Percentiles rank a stretch among this genome's conserved stretches.
Conservation (phyloP, 2,797 vertebrate species). For the Scolopax bukidnonensis region DNA sequence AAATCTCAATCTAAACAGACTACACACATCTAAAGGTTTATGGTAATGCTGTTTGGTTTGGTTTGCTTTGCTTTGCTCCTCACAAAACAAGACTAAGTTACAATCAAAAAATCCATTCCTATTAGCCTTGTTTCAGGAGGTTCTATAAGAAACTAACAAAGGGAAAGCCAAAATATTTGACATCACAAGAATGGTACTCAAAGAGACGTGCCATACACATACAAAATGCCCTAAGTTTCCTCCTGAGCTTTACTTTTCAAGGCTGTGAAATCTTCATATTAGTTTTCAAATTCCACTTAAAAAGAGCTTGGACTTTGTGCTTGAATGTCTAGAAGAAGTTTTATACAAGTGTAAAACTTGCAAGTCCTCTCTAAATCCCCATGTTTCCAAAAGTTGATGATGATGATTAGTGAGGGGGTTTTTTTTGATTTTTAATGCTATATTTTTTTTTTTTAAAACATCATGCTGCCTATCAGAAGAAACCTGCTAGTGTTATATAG, state of each 20-base stretch:
- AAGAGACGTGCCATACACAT: neutral
- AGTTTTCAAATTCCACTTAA: neutral
- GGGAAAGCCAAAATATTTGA: neutral
- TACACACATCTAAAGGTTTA: neutral
- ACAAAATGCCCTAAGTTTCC: neutral
- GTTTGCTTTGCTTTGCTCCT: neutral
- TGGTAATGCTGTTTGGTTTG: neutral
- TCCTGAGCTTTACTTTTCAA: neutral
- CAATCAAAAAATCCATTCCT: neutral
- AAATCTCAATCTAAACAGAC: neutral
- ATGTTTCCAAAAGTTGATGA: neutral
- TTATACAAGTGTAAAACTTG: neutral
- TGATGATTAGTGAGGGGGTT: accelerated
- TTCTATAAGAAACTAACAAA: neutral
- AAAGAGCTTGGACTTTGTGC: neutral
- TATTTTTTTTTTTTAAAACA: neutral
- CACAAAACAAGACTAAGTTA: neutral
- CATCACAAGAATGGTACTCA: neutral
- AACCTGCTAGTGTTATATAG: neutral
- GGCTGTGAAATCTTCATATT: neutral
- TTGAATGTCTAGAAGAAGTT: neutral
- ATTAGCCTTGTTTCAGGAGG: neutral
- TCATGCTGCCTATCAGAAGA: neutral
- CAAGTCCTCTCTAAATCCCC: neutral
- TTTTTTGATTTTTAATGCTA: neutral